Evolutionary conservation across 2,113 vertebrate genomes (phyloP).

Genomic region (Chinchilla lanigera): DNA sequence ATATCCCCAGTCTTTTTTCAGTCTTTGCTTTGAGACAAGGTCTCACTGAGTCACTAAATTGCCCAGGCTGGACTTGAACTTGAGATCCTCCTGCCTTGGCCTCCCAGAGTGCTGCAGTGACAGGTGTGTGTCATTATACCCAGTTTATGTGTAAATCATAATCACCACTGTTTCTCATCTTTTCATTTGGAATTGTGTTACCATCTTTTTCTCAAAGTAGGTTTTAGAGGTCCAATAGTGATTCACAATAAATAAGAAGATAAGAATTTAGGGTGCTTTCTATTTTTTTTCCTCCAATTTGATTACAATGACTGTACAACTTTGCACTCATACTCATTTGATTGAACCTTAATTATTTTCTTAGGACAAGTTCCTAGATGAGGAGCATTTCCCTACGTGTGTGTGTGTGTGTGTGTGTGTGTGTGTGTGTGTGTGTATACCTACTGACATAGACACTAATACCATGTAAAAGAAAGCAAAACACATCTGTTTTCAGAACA

Average conservation of each 20-base stretch:
- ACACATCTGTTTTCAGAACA: background rate
- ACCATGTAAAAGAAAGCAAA: background rate
- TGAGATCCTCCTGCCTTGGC: background rate
- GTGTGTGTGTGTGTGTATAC: background rate
- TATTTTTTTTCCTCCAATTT: background rate
- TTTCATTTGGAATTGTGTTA: background rate
- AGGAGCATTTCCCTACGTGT: background rate
- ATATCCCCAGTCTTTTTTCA: background rate
- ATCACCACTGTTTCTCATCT: background rate
- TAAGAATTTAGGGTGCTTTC: background rate
- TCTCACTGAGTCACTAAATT: background rate
- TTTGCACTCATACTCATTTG: background rate
- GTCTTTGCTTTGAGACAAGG: background rate
- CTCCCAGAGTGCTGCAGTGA: background rate
- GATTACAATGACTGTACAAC: too few relatives aligned
- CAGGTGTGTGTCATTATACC: background rate
- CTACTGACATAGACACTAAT: background rate
- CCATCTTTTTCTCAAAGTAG: background rate
- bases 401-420: background rate
- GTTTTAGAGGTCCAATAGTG: background rate
- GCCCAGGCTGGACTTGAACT: background rate
- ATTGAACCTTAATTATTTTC: background rate
- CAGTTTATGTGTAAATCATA: background rate
- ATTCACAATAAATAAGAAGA: background rate
- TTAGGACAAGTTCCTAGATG: background rate